Conservation (phyloP, 2,888 invertebrate species). For the Serripes groenlandicus region DNA sequence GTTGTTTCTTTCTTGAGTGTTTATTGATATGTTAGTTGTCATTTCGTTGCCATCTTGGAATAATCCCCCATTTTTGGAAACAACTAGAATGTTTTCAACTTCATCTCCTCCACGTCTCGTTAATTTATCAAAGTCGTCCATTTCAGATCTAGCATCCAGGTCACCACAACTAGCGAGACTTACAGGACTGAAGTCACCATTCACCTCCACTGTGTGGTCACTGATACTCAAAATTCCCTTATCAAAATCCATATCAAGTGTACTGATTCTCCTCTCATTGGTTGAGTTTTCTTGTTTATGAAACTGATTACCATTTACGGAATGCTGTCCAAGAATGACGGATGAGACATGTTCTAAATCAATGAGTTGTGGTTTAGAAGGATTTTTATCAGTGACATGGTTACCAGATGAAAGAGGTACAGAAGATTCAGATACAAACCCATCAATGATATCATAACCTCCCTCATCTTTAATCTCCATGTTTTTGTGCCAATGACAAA, state of each 20-base stretch:
- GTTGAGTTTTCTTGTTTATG: neutral
- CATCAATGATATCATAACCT: too few relatives aligned
- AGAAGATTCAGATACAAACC: too few relatives aligned
- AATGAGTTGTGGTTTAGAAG: neutral
- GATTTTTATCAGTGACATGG: neutral
- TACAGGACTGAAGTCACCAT: conserved; percentile 46
- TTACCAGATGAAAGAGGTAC: too few relatives aligned
- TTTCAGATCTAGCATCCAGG: neutral
- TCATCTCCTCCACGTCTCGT: too few relatives aligned
- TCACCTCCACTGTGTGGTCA: conserved; percentile 36
- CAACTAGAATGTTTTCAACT: too few relatives aligned
- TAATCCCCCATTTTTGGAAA: too few relatives aligned
- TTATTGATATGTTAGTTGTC: too few relatives aligned
- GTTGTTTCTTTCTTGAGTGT: too few relatives aligned
- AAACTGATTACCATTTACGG: too few relatives aligned
- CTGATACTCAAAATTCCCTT: conserved; percentile 41
- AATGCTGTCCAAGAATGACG: conserved; percentile 8
- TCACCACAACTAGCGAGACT: neutral
- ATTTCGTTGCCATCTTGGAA: too few relatives aligned
- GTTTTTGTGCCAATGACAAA: too few relatives aligned
- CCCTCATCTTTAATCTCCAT: too few relatives aligned
- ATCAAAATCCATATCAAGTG: conserved; percentile 58
- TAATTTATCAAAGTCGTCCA: neutral
- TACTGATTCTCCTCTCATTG: conserved; percentile 40
- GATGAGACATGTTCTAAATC: conserved; percentile 16